Conservation (phyloP, 2,888 invertebrate species). For the Thelaira solivaga region DNA sequence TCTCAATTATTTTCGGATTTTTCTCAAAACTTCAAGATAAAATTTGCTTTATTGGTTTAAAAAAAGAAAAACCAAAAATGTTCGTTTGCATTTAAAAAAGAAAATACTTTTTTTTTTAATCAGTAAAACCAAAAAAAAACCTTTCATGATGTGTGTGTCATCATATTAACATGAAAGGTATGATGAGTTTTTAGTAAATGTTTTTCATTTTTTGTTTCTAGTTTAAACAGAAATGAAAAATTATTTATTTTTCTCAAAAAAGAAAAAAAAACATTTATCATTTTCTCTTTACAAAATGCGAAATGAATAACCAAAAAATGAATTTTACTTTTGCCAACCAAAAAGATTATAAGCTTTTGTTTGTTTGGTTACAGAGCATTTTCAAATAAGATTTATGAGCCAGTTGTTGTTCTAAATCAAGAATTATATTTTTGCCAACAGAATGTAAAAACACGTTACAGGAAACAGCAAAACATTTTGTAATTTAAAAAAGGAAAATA, state of each 20-base stretch:
- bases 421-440: conserved; percentile 29
- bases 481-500: conserved; percentile 35
- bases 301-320: conserved; percentile 19
- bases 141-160: conserved; percentile 38
- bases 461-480: conserved; percentile 5
- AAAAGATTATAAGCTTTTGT: conserved; percentile 53
- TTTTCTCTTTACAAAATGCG: conserved; percentile 33
- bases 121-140: too few species aligned
- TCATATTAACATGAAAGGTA: conserved; percentile 55
- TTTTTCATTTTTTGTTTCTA: background rate
- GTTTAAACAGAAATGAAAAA: conserved; percentile 34
- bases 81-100: background rate
- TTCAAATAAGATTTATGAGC: conserved; percentile 53
- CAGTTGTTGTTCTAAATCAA: conserved; percentile 49
- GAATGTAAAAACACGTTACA: background rate
- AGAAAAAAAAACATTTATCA: conserved; percentile 51
- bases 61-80: too few species aligned
- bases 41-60: background rate
- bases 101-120: too few species aligned
- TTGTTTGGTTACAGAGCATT: background rate
- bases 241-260: conserved; percentile 1
- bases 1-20: conserved; percentile 46
- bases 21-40: background rate
- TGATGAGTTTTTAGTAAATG: too few species aligned
- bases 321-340: background rate